These are phyloP conservation scores for Leuciscus waleckii DNA, from an alignment of 2,797 vertebrate species.

Conservation along the genomic window DNA sequence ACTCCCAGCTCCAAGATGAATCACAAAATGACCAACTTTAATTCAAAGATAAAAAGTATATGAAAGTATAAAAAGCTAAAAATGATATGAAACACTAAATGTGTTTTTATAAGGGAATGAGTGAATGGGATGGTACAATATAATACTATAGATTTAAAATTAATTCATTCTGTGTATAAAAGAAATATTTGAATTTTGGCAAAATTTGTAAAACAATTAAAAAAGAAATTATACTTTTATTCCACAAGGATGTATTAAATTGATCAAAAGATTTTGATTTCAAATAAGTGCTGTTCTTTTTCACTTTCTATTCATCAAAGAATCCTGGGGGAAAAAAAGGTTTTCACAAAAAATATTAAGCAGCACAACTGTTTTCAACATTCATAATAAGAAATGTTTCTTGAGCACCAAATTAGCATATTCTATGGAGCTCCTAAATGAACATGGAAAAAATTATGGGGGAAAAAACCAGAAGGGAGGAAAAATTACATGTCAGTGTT, in stretches of 20 bases:
- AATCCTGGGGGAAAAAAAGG: not conserved
- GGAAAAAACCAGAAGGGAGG: not conserved
- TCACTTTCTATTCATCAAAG: not conserved
- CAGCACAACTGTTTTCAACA: not conserved
- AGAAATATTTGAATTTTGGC: not conserved
- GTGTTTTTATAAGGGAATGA: not conserved
- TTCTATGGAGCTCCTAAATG: too few relatives aligned
- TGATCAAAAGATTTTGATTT: not conserved
- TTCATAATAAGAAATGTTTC: not conserved
- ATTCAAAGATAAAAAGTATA: not conserved
- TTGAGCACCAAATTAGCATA: too few relatives aligned
- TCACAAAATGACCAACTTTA: not conserved
- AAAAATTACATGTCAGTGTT: not conserved
- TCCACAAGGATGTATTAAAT: not conserved
- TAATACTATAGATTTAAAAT: not conserved
- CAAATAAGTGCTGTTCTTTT: not conserved
- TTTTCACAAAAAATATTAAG: not conserved
- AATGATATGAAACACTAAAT: not conserved
- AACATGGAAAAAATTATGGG: too few relatives aligned
- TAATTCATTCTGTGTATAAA: not conserved
- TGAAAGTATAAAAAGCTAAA: not conserved
- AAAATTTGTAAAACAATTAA: not conserved
- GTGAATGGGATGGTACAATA: not conserved
- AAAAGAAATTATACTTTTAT: not conserved
- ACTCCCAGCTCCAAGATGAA: not conserved